Base-by-base conservation (phyloP, 2,113 vertebrate genomes). In the Apistogramma diplotaenia region DNA sequence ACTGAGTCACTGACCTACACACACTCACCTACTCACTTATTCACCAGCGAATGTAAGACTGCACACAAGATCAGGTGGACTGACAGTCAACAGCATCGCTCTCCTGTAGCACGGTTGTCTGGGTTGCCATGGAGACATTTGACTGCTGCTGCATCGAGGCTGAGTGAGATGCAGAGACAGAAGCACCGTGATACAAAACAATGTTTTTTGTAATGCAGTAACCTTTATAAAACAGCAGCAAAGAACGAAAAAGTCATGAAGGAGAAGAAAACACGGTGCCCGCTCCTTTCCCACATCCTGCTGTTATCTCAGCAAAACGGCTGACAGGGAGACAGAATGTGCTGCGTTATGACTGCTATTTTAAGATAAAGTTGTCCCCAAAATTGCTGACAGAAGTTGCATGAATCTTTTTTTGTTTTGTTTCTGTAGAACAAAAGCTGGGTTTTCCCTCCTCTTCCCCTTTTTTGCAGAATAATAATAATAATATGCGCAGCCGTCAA, bases 51-150 rank as follows among this genome's bases (percentile, higher is more conserved):
- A 55, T 37, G 59, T 4, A 19, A 8, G n/a, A 71, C n/a, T 70
- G 43, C 59, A 59, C 80, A 67, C 16, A n/a, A 4, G 82, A 9
- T 74, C 84, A 87, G 86, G 87, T 61, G 78, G 78, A 85, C 75
- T 1, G 31, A 59, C 56, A 43, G 59, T 80, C 43, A 23, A 75
- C 87, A 37, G 81, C 35, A 71, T 76, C 53, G 80, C 78, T 54
- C 16, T 71, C 33, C 62, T 27, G 4, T 57, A 58, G 80, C 33
- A 53, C 71, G 46, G 71, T 16, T 58, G 71, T 46, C 56, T 9
- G 62, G 10, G 93, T 94, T 93, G 81, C 91, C 85, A 93, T 92
- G 89, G 93, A 86, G 81, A 93, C 82, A 65, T 83, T 59, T 76
- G 74, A 70, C 84, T 74, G 46, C 5, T 76, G 72, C 71, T 55